phyloP scores from a whole-genome alignment of 1,140 invertebrate genomes.

The Drosophila virilis region DNA sequence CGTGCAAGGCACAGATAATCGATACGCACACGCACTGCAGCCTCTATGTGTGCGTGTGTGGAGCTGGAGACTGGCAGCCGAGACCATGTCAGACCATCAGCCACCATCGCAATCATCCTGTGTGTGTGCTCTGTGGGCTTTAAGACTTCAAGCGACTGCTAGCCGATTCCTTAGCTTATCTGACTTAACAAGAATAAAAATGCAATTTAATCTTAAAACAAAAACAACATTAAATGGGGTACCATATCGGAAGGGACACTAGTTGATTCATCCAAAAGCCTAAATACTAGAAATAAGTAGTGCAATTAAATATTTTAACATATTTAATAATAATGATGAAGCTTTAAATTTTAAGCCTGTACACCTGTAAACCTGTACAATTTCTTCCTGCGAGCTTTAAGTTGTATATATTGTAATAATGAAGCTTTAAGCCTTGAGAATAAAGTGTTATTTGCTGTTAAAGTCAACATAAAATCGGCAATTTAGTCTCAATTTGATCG shows the following conservation, averaged over 20 bases:
- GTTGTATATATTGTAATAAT: not conserved
- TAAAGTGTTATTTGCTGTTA: not conserved
- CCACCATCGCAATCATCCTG: not conserved
- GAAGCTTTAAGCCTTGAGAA: not conserved
- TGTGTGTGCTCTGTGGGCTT: conserved; percentile 3
- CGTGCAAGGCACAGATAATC: conserved; percentile 63
- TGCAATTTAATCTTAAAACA: not conserved
- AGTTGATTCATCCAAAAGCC: too few species aligned
- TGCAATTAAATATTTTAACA: too few species aligned
- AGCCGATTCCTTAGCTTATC: not conserved
- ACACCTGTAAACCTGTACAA: too few species aligned
- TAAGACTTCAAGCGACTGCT: not conserved
- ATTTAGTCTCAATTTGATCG: not conserved
- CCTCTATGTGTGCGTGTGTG: not conserved
- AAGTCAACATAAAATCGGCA: conserved; percentile 2
- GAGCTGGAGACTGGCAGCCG: not conserved
- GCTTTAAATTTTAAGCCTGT: too few species aligned
- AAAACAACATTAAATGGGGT: not conserved
- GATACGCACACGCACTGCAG: conserved; percentile 58
- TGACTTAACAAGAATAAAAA: not conserved
- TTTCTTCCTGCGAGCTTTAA: not conserved
- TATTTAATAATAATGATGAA: too few species aligned
- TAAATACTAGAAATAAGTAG: too few species aligned
- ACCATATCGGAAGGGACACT: not conserved
- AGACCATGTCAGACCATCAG: conserved; percentile 23